phyloP scores from a whole-genome alignment of 2,113 vertebrate species.

The Chaetops frenatus region DNA sequence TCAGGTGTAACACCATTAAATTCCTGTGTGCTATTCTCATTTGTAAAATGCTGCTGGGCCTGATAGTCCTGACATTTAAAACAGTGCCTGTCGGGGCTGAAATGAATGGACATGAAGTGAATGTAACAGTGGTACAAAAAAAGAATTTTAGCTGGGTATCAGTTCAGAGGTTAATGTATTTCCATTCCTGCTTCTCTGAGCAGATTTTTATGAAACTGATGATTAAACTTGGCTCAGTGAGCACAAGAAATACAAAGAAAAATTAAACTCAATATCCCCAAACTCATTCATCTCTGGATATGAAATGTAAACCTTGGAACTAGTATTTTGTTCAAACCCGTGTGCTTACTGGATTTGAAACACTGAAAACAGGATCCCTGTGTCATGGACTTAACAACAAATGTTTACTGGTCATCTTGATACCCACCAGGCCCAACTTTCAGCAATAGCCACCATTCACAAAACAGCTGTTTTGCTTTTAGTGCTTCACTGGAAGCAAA shows the following conservation, averaged over 20 bases:
- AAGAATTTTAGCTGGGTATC: background rate
- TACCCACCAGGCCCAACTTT: constrained; percentile 24
- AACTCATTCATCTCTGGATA: background rate
- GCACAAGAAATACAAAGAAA: background rate
- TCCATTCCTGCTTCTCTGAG: background rate
- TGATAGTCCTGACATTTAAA: background rate
- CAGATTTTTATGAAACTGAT: background rate
- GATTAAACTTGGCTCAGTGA: background rate
- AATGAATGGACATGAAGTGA: background rate
- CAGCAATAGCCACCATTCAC: background rate
- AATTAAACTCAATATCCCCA: background rate
- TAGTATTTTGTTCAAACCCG: background rate
- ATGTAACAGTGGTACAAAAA: background rate
- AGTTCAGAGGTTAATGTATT: background rate
- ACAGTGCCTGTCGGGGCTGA: background rate
- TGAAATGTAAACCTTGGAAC: background rate
- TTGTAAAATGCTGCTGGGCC: background rate
- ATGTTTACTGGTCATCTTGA: background rate
- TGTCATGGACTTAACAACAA: background rate
- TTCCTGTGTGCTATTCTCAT: background rate
- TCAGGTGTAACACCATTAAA: background rate
- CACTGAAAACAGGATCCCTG: background rate
- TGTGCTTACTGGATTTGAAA: background rate
- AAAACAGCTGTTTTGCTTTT: constrained; percentile 23
- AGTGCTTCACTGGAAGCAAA: constrained; percentile 6